Evolutionary conservation across 2,888 invertebrate genomes (phyloP).

Genomic region (Crocallis elinguaria): DNA sequence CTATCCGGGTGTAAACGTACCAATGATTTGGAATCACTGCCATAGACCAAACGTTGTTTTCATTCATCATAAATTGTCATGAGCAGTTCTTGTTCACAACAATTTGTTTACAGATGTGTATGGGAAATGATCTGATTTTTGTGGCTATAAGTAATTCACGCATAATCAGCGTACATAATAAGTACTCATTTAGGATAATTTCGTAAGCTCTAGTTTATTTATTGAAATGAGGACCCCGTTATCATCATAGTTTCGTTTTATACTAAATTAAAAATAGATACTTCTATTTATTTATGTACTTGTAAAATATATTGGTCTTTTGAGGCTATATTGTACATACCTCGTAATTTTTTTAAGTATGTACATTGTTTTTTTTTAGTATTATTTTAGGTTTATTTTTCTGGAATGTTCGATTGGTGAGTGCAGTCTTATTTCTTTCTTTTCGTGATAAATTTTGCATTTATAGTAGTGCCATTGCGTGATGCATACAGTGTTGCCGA

Average conservation of each 20-base stretch:
- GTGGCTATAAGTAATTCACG: constrained; percentile 54
- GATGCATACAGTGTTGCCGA: constrained; percentile 60
- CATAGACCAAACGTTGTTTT: too few species aligned
- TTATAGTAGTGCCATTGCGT: constrained; percentile 74
- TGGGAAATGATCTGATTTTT: constrained; percentile 53
- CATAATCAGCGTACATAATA: constrained; percentile 80
- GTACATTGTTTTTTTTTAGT: constrained; percentile 51
- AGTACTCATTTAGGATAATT: constrained; percentile 76
- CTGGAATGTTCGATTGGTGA: constrained; percentile 46
- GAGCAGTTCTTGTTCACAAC: constrained; percentile 38
- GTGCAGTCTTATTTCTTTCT: constrained; percentile 47
- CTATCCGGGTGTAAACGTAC: too few species aligned
- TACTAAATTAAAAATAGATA: constrained; percentile 54
- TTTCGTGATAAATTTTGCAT: constrained; percentile 77
- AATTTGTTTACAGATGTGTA: constrained; percentile 36
- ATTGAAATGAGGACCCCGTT: constrained; percentile 52
- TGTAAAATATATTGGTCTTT: constrained; percentile 62
- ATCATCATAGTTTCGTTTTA: constrained; percentile 55
- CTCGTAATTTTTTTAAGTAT: constrained; percentile 61
- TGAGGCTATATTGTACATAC: constrained; percentile 81
- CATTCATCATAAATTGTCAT: too few species aligned
- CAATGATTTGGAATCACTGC: too few species aligned
- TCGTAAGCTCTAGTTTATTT: constrained; percentile 76
- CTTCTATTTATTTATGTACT: constrained; percentile 69
- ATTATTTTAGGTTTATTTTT: constrained; percentile 41